These are phyloP conservation scores for Tachuris rubrigastra DNA, from an alignment of 2,113 vertebrate genomes.

Conservation along the genomic window DNA sequence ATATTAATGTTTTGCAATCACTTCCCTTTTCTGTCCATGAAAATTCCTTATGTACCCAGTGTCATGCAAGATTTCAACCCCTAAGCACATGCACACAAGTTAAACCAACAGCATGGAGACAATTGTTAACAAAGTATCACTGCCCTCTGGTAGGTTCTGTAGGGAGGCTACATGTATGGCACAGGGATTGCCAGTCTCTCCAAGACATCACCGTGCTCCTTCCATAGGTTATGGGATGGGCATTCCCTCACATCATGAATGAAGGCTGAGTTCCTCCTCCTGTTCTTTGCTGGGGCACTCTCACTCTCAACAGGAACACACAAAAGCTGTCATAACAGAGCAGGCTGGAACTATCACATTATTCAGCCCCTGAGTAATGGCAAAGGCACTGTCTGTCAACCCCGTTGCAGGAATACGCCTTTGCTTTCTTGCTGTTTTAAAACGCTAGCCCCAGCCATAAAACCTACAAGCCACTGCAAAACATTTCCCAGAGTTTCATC, in stretches of 20 bases:
- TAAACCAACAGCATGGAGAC: neutral
- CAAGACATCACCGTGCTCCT: neutral
- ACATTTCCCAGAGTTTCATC: neutral
- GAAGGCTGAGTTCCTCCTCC: neutral
- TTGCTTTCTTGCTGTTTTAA: neutral
- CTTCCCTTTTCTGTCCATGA: neutral
- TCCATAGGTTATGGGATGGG: neutral
- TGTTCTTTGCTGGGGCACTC: neutral
- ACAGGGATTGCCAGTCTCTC: too few relatives aligned
- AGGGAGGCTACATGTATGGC: neutral
- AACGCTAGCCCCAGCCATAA: neutral
- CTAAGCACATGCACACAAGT: rapidly evolving
- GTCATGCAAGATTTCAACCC: neutral
- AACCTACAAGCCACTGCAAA: neutral
- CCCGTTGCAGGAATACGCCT: neutral
- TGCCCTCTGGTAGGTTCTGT: neutral
- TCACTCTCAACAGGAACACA: neutral
- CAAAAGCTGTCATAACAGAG: neutral
- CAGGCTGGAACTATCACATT: neutral
- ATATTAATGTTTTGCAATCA: neutral
- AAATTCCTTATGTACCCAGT: rapidly evolving
- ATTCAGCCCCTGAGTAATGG: neutral
- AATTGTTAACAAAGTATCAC: too few relatives aligned
- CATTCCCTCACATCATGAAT: neutral
- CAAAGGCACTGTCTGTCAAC: neutral